phyloP scores from a whole-genome alignment of 2,888 invertebrate species.

The Andrena trimmerana region DNA sequence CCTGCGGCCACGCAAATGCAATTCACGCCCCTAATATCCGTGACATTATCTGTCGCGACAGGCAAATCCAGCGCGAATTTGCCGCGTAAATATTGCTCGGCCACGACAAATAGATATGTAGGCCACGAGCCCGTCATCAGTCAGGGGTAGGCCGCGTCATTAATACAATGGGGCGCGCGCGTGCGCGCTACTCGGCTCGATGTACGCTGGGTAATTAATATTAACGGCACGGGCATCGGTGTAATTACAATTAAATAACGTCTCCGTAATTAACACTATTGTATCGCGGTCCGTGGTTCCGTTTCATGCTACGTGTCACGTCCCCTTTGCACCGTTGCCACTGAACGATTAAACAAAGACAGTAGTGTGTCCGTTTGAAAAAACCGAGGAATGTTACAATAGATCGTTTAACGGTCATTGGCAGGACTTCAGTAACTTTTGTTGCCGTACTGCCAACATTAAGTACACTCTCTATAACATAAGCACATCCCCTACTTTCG shows the following conservation, averaged over 20 bases:
- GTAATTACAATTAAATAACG: conserved; percentile 78
- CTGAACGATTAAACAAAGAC: not conserved
- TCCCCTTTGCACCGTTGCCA: conserved; percentile 19
- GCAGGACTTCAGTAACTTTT: not conserved
- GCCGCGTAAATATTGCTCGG: conserved; percentile 70
- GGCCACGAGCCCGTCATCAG: conserved; percentile 63
- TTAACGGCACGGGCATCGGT: conserved; percentile 67
- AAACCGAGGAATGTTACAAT: not conserved
- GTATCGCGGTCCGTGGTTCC: conserved; percentile 58
- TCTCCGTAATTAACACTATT: conserved; percentile 76
- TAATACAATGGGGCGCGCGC: conserved; percentile 72
- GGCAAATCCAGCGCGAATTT: conserved; percentile 47
- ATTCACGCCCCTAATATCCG: conserved; percentile 45
- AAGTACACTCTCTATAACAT: too few species aligned
- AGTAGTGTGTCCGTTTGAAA: not conserved
- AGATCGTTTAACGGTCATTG: not conserved
- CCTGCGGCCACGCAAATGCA: conserved; percentile 3
- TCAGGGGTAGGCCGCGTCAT: conserved; percentile 59
- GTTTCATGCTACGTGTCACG: conserved; percentile 2
- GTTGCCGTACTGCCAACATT: not conserved
- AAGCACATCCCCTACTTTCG: too few species aligned
- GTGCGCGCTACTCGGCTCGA: conserved; percentile 58
- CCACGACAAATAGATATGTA: conserved; percentile 69
- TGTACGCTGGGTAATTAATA: conserved; percentile 69
- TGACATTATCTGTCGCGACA: conserved; percentile 36